Percentiles rank a stretch among this genome's conserved stretches.
Evolutionary conservation across 2,888 invertebrate genomes (phyloP).

Genomic region (Cryptocephalus primarius): DNA sequence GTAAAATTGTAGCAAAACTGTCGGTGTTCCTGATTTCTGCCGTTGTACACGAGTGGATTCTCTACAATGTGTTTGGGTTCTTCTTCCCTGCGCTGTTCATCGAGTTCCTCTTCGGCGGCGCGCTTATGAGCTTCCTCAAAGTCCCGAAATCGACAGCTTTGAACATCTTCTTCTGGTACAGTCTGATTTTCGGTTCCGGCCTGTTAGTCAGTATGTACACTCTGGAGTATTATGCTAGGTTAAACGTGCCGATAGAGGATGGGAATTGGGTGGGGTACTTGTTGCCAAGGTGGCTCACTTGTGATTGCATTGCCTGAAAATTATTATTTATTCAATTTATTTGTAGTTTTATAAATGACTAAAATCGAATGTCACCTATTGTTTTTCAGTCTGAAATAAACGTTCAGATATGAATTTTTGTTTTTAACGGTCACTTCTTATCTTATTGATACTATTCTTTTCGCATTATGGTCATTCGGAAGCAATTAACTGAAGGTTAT

Average conservation of each 20-base stretch:
- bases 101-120: conserved; percentile 62
- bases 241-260: conserved; percentile 49
- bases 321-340: not conserved
- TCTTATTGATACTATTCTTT: too few species aligned
- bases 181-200: conserved; percentile 68
- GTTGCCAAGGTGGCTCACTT: conserved; percentile 20
- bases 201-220: conserved; percentile 65
- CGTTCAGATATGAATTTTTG: too few species aligned
- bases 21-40: conserved; percentile 72
- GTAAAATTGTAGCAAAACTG: conserved; percentile 44
- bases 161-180: conserved; percentile 79
- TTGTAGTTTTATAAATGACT: too few species aligned
- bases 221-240: conserved; percentile 77
- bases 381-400: too few species aligned
- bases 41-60: conserved; percentile 77
- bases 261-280: conserved; percentile 12
- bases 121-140: conserved; percentile 44
- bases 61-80: conserved; percentile 68
- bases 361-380: too few species aligned
- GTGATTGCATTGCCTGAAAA: conserved; percentile 15
- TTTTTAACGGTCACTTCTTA: too few species aligned
- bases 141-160: conserved; percentile 38
- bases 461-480: too few species aligned
- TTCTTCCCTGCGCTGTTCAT: conserved; percentile 80
- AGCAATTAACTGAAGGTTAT: too few species aligned